A percentile compares a stretch with the other conserved stretches of the same genome.
phyloP scores from a whole-genome alignment of 2,113 vertebrate genomes.

The Cercocebus atys region DNA sequence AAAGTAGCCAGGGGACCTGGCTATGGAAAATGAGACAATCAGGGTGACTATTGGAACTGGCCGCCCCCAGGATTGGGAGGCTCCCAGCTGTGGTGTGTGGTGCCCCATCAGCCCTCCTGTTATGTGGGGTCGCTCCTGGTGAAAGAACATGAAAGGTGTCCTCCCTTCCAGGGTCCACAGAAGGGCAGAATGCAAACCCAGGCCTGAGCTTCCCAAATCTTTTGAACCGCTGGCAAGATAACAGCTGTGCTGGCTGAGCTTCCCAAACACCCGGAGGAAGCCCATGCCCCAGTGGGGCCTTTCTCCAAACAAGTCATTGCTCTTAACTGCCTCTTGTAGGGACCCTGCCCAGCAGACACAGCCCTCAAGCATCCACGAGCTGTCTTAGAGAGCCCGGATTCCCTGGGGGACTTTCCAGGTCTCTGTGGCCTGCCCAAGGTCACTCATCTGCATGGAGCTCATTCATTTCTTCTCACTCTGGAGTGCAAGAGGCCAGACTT shows the following conservation, averaged over 20 bases:
- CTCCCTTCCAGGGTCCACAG: background rate
- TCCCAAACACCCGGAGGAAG: background rate
- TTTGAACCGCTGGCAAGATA: background rate
- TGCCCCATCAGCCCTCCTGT: background rate
- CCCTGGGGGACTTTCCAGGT: too few relatives aligned
- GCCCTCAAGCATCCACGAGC: background rate
- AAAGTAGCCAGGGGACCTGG: background rate
- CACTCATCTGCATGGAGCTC: background rate
- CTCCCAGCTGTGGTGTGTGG: background rate
- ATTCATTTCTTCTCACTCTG: background rate
- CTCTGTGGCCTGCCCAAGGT: background rate
- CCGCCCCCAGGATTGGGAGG: background rate
- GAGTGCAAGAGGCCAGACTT: background rate
- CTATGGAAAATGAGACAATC: background rate
- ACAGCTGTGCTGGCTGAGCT: background rate
- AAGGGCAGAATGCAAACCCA: background rate
- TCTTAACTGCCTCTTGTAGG: background rate
- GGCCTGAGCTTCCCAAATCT: background rate
- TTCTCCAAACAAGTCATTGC: background rate
- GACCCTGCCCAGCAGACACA: accelerated
- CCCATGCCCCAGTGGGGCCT: accelerated
- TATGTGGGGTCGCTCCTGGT: too few relatives aligned
- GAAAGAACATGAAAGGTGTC: background rate
- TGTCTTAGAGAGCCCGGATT: background rate
- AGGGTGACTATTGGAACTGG: accelerated